Conservation (phyloP, 2,113 vertebrate genomes). For the Octodon degus region DNA sequence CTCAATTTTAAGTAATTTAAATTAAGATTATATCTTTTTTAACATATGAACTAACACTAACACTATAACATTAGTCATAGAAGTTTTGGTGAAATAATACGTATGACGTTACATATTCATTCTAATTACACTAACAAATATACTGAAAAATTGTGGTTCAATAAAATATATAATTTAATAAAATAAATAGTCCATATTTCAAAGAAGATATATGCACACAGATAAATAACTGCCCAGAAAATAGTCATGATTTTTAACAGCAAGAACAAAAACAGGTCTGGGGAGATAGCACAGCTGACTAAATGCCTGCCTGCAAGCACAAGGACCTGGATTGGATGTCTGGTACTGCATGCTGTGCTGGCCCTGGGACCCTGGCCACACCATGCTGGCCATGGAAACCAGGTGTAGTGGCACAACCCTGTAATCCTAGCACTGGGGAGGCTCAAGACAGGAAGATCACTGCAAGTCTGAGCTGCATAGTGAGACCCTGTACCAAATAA, state of each 20-base stretch:
- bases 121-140: constrained; percentile 20
- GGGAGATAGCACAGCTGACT: too few relatives aligned
- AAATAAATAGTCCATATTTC: neutral
- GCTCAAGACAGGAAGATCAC: too few relatives aligned
- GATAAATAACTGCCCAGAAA: neutral
- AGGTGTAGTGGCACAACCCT: too few relatives aligned
- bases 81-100: neutral
- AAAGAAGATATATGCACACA: neutral
- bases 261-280: neutral
- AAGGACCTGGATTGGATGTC: too few relatives aligned
- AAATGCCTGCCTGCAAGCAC: too few relatives aligned
- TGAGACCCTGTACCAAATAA: too few relatives aligned
- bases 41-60: neutral
- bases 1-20: neutral
- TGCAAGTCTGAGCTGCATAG: too few relatives aligned
- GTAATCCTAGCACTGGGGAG: too few relatives aligned
- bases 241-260: neutral
- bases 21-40: neutral
- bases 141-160: neutral
- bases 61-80: neutral
- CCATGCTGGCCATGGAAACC: too few relatives aligned
- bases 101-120: neutral
- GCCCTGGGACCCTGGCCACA: too few relatives aligned
- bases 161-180: neutral
- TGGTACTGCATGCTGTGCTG: too few relatives aligned